Conservation (phyloP, 2,113 vertebrate species). For the Chitala chitala region DNA sequence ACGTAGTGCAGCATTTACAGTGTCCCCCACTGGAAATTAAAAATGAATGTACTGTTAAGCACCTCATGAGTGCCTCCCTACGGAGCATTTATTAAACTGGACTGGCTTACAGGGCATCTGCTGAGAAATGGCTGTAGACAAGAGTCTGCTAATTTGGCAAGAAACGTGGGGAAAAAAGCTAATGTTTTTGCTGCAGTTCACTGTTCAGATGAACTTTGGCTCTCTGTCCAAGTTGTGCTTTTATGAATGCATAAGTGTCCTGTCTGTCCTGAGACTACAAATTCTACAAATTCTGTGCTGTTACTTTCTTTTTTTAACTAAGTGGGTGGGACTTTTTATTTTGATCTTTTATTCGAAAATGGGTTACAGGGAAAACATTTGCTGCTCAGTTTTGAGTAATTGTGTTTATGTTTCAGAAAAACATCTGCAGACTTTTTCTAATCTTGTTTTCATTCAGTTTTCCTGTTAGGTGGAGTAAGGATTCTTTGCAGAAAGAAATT, state of each 20-base stretch:
- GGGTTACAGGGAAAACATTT: not conserved
- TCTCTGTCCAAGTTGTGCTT: not conserved
- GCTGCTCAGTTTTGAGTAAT: not conserved
- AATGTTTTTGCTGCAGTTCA: not conserved
- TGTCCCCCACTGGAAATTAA: not conserved
- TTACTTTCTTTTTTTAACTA: not conserved
- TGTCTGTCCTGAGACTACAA: not conserved
- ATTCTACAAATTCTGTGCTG: not conserved
- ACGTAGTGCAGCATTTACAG: not conserved
- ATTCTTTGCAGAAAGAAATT: not conserved
- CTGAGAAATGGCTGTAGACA: not conserved
- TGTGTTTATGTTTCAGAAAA: not conserved
- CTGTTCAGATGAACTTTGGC: not conserved
- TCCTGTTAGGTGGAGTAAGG: not conserved
- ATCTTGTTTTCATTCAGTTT: not conserved
- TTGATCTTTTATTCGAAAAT: not conserved
- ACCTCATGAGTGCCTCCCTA: not conserved
- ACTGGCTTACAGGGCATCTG: not conserved
- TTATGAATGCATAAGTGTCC: not conserved
- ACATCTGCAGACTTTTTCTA: not conserved
- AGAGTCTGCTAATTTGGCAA: not conserved
- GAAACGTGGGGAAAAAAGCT: not conserved
- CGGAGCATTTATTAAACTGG: not conserved
- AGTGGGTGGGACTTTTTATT: not conserved
- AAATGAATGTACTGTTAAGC: not conserved